Evolutionary conservation across 2,888 invertebrate species (phyloP), one percentile per base, ranked within the genome.

Genomic region (Athalia cordata): DNA sequence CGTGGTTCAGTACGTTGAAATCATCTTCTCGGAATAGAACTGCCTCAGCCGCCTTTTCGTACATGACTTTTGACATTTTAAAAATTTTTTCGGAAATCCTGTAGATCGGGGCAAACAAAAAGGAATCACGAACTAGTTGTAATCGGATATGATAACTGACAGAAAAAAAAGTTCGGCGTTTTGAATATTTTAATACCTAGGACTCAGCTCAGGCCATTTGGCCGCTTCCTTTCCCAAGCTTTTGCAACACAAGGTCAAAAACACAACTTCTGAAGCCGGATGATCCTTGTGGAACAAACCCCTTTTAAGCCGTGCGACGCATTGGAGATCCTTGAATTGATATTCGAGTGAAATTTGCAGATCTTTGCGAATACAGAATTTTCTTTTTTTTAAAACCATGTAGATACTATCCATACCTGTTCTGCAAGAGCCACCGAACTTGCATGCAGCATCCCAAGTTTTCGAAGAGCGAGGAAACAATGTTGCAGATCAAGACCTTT

Each of bases 401-500:
- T 2, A 29, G n/a, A 8, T 59, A 57, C 59, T 47, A 29, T n/a
- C 9, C 75, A 11, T 86, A 93, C 93, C 90, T 92, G 92, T 83
- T 92, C 90, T 68, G 89, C 90, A 79, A 93, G 83, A 55, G 92
- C 89, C 80, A 93, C 91, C 0, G 93, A 93, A 13, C 91, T 90
- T 9, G 93, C 93, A 84, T 93, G 93, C 82, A 92, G 92, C 82
- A 89, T 90, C 3, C 92, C 93, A 84, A 93, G 84, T 84, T 92
- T 92, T 78, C 88, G 88, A 0, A 93, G 83, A 7, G 92, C 91
- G 55, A 92, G 82, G 62, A 90, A 84, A 79, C 91, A 91, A 84
- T 93, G 93, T 11, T 89, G 87, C 83, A 92, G 89, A 85, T 93
- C 92, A 49, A 93, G 89, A n/a, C 93, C 93, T 77, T 85, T 84